Evolutionary conservation across 2,797 vertebrate species (phyloP), one percentile per base, ranked within the genome.

Genomic region (Labeo calbasu): DNA sequence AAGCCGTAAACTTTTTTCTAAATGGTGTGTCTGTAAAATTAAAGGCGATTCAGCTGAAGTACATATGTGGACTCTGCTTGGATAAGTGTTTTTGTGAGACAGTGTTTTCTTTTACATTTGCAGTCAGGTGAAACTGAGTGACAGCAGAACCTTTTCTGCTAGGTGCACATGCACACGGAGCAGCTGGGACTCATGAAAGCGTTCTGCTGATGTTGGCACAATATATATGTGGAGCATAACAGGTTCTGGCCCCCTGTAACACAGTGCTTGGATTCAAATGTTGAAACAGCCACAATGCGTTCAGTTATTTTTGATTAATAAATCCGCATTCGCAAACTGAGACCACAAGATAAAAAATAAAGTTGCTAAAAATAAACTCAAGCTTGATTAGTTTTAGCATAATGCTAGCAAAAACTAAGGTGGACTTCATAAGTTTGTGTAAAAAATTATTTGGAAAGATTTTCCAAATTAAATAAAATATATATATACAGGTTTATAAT

Each of bases 161-260:
- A 53, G 13, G 19, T 70, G 19, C 36, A 68, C 53, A 50, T 61
- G 78, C 55, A 83, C 69, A 83, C 21, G 2, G 32, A 28, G 57
- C 73, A 86, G 80, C 68, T 82, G 14, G 8, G 72, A 70, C 23
- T 59, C 40, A 46, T 59, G 63, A 80, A 80, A 55, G 17, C 50
- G 7, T 85, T 85, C 55, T 82, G 80, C 75, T 82, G 75, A 86
- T 71, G 73, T 61, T 72, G 68, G 32, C 66, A 79, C 57, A 78
- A 81, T 81, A 23, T 25, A 53, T 51, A 57, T 36, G 53, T 69
- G 25, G 13, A 81, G 50, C 61, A 70, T 57, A 69, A 77, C 84
- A 77, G 25, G 25, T 51, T 70, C 28, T 69, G 19, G 21, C 53
- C 53, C 43, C 43, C 14, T 46, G 19, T 78, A 78, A 63, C 19